Base-by-base conservation (phyloP, 2,797 vertebrate genomes). In the Gymnodraco acuticeps region DNA sequence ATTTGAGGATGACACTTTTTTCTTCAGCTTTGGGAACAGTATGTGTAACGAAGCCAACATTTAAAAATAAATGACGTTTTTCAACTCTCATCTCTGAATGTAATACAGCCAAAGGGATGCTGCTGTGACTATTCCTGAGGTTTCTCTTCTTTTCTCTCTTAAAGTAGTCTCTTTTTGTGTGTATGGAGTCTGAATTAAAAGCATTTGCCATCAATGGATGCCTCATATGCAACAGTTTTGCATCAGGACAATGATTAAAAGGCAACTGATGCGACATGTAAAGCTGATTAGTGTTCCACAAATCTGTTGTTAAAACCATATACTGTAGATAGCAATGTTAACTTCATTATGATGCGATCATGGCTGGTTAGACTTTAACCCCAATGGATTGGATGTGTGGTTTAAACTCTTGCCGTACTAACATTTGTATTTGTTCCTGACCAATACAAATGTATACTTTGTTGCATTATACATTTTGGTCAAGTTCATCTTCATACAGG, bases 21-120 rank as follows among this genome's bases (percentile, higher is more conserved):
- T 52, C 31, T 27, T 19, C 13, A 52, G 16, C 63, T 76, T 38
- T 73, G 20, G 19, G 46, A 67, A 47, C 31, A 20, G 12, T 15
- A 33, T 33, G 12, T 65, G 38, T 9, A 64, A 41, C 6, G 33
- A 38, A 38, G 33, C 33, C 6, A 9, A 38, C 4, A 27, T 27
- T 5, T 27, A 27, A 27, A 27, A 27, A 27, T 4, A 27, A 27
- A 27, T 27, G 1, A 27, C 4, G 4, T 27, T 27, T 27, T 27
- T 27, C 27, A 38, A 38, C 33, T 38, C 33, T 38, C 38, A 7
- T 2, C 3, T 69, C 10, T 50, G 45, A 69, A 50, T 41, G 45
- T 27, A 52, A 9, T 2, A 42, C 62, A 41, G 31, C 47, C 19
- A 2, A 7, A 58, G 42, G 51, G 45, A 63, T 14, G 11, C 45